Evolutionary conservation across 2,113 vertebrate genomes (phyloP), one percentile per base, ranked within the genome.

Genomic region (Piliocolobus tephrosceles): DNA sequence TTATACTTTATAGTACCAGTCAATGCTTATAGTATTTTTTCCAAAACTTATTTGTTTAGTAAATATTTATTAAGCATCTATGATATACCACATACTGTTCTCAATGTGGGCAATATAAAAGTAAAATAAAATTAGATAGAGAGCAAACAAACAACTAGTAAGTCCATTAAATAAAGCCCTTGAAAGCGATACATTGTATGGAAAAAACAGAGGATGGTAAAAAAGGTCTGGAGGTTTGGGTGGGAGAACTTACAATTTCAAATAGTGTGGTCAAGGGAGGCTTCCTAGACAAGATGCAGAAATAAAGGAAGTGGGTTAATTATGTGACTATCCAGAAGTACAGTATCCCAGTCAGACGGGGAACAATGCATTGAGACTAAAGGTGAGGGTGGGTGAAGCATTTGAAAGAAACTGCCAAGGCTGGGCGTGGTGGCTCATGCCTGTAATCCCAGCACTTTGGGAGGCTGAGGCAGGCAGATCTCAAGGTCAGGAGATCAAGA

Each of bases 271-370:
- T 50, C 35, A 23, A 52, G 6, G 6, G 7, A 10, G n/a, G 14
- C 13, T 30, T 88, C 22, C 16, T 27, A 50, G 25, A 68, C 57
- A 57, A 50, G 43, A 9, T 43, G 4, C 20, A 50, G 32, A 43
- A 14, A 5, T 8, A 3, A 5, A 35, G 38, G 16, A 64, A 16
- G 0, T 20, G 1, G 2, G 6, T n/a, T 38, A 68, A 14, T 1
- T 11, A 8, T 0, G 10, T 11, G 12, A 13, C 2, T 5, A 23
- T 18, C 52, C 12, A 47, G 50, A 61, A 45, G 12, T 2, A 13
- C 40, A 16, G 4, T 1, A n/a, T n/a, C 58, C 25, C 3, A 17
- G 64, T 45, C 2, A 68, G 22, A 40, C 2, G 6, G 14, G 1
- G 35, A 38, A 50, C 1, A 40, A 9, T 6, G 5, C 2, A 1